Evolutionary conservation across 2,888 invertebrate genomes (phyloP).

Genomic region (Caenorhabditis afra): DNA sequence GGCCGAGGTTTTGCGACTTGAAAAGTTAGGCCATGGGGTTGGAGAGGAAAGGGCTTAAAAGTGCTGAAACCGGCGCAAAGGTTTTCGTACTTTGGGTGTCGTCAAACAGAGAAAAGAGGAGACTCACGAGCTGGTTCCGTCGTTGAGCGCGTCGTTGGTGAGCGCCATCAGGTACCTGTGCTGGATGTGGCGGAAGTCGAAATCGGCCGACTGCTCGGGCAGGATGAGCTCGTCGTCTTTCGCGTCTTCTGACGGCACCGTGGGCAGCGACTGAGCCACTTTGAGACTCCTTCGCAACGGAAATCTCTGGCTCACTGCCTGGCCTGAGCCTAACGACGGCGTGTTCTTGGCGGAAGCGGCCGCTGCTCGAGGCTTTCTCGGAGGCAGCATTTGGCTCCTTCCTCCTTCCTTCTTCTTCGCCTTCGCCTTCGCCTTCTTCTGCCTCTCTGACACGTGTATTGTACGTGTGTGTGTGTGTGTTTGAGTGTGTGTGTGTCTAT

Average conservation of each 20-base stretch:
- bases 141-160: conserved; percentile 22
- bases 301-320: conserved; percentile 20
- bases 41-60: not conserved
- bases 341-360: not conserved
- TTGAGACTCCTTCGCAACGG: conserved; percentile 36
- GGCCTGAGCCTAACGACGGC: conserved; percentile 4
- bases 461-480: not conserved
- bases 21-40: too few species aligned
- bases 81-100: not conserved
- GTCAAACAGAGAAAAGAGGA: conserved; percentile 1
- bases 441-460: not conserved
- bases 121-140: conserved; percentile 48
- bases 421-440: too few species aligned
- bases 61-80: not conserved
- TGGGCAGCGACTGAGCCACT: conserved; percentile 29
- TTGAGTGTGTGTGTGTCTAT: conserved; percentile 4
- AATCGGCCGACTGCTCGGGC: conserved; percentile 34
- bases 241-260: conserved; percentile 40
- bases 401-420: not conserved
- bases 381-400: conserved; percentile 19
- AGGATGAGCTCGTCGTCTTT: conserved; percentile 35
- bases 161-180: conserved; percentile 46
- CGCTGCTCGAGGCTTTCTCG: conserved; percentile 5
- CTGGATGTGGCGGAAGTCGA: conserved; percentile 55
- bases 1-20: too few species aligned